Evolutionary conservation across 2,113 vertebrate species (phyloP).

Genomic region (Heptranchias perlo): DNA sequence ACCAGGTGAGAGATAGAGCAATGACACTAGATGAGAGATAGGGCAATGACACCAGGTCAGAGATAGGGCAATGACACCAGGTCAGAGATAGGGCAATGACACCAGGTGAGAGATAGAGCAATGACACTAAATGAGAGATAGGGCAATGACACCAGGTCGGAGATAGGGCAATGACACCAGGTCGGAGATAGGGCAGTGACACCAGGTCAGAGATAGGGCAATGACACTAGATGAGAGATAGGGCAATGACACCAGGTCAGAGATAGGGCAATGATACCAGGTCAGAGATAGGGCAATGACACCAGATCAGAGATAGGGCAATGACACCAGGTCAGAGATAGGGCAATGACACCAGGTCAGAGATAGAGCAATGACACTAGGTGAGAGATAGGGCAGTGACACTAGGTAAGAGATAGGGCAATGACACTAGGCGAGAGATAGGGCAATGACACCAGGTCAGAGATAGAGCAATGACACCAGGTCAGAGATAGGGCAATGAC

Average conservation of each 20-base stretch:
- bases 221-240: neutral
- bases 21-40: neutral
- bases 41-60: neutral
- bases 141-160: neutral
- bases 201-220: neutral
- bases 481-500: no score
- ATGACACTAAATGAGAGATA: neutral
- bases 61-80: no score
- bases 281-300: neutral
- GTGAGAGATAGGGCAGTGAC: neutral
- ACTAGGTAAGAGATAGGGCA: neutral
- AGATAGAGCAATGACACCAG: neutral
- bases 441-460: neutral
- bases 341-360: neutral
- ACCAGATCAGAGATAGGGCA: neutral
- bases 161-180: neutral
- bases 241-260: neutral
- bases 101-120: neutral
- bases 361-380: neutral
- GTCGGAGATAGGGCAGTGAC: neutral
- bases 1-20: neutral
- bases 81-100: no score
- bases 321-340: neutral
- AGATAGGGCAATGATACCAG: neutral
- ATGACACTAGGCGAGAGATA: neutral